A percentile compares a stretch with the other conserved stretches of the same genome.
phyloP scores from a whole-genome alignment of 1,140 invertebrate genomes.

The Vollenhovia emeryi region DNA sequence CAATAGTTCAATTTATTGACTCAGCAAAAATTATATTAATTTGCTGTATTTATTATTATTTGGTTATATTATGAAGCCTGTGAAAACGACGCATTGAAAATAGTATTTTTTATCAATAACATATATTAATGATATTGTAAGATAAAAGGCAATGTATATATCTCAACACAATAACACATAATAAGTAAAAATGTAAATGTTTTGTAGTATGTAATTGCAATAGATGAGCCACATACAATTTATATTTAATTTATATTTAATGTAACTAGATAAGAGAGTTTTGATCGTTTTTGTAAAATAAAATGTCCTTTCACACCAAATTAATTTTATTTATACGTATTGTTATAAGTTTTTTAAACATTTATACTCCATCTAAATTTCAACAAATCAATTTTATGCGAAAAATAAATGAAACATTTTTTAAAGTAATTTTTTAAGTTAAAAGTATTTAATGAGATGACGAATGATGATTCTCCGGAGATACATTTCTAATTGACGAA shows the following conservation, averaged over 20 bases:
- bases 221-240: neutral
- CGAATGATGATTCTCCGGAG: no score
- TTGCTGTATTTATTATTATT: no score
- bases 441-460: no score
- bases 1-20: slow-evolving; percentile 71
- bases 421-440: no score
- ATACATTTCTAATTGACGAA: no score
- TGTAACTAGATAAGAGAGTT: neutral
- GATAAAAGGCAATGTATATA: slow-evolving; percentile 3
- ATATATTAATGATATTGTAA: slow-evolving; percentile 22
- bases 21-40: slow-evolving; percentile 10
- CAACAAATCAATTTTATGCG: no score
- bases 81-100: neutral
- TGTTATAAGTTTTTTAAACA: no score
- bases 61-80: slow-evolving; percentile 1
- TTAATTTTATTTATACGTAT: no score
- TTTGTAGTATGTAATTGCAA: neutral
- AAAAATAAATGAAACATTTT: no score
- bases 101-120: neutral
- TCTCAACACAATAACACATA: neutral
- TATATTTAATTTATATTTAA: slow-evolving; percentile 16
- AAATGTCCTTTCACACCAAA: neutral
- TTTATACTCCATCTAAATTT: no score
- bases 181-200: slow-evolving; percentile 6
- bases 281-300: neutral